phyloP scores from a whole-genome alignment of 2,888 invertebrate species.

The Dromius quadrimaculatus region DNA sequence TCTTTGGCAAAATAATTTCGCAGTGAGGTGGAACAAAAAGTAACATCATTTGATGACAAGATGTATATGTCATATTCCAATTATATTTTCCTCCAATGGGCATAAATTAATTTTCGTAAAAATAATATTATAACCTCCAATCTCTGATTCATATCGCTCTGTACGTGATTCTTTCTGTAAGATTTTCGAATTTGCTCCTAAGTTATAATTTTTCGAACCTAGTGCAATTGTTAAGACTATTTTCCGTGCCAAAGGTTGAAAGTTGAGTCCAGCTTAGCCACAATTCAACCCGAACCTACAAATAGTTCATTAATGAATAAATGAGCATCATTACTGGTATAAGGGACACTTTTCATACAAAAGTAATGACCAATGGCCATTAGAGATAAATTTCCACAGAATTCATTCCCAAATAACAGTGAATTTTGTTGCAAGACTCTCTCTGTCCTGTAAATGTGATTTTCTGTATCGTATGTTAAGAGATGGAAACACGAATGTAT shows the following conservation, averaged over 20 bases:
- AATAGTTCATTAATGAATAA: conserved; percentile 25
- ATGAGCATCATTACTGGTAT: conserved; percentile 16
- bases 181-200: conserved; percentile 13
- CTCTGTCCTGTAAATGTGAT: conserved; percentile 41
- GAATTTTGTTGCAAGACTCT: conserved; percentile 26
- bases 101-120: no score
- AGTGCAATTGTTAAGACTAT: conserved; percentile 37
- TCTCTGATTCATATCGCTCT: no score
- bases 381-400: conserved; percentile 8
- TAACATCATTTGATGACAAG: no score
- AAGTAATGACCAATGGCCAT: conserved; percentile 14
- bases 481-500: conserved; percentile 48
- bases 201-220: conserved; percentile 24
- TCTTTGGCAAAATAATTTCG: no score
- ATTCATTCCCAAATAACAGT: conserved; percentile 29
- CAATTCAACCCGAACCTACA: conserved; percentile 30
- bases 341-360: conserved; percentile 30
- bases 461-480: conserved; percentile 45
- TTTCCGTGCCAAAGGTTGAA: conserved; percentile 44
- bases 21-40: no score
- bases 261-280: conserved; percentile 32
- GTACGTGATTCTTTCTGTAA: no score
- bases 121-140: no score
- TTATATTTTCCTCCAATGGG: no score
- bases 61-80: no score